Conservation (phyloP, 1,140 invertebrate species). For the Monochamus saltuarius region DNA sequence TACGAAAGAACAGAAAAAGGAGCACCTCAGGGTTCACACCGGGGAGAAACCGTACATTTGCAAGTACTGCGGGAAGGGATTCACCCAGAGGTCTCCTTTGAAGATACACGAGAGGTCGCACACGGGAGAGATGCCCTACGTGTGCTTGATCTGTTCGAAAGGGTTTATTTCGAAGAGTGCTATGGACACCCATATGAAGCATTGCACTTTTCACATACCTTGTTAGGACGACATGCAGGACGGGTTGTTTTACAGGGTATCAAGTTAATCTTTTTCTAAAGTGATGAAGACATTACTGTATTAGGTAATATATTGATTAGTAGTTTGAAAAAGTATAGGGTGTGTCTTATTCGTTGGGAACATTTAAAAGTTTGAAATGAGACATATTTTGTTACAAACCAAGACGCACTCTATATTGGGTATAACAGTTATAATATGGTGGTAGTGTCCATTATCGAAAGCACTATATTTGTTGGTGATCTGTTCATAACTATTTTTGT, state of each 20-base stretch:
- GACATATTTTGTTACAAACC: too few species aligned
- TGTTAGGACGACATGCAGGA: not conserved
- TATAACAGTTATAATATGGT: not conserved
- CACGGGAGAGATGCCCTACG: conserved; percentile 74
- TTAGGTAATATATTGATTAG: too few species aligned
- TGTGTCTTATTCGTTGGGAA: too few species aligned
- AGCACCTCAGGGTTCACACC: conserved; percentile 59
- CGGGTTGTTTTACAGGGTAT: too few species aligned
- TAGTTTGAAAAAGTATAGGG: too few species aligned
- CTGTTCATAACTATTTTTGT: too few species aligned
- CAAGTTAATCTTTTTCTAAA: too few species aligned
- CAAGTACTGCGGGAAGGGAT: conserved; percentile 58
- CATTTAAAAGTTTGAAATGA: too few species aligned
- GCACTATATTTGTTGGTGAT: too few species aligned
- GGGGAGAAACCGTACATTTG: conserved; percentile 43
- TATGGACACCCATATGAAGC: conserved; percentile 57
- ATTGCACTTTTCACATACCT: conserved; percentile 28
- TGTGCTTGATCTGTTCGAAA: conserved; percentile 66
- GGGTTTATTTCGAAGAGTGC: conserved; percentile 63
- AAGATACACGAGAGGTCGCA: conserved; percentile 76
- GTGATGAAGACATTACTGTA: too few species aligned
- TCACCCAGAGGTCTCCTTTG: conserved; percentile 63
- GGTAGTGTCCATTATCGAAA: not conserved
- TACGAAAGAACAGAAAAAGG: conserved; percentile 59
- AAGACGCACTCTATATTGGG: not conserved